Percentiles rank a stretch among this genome's conserved stretches.
Conservation (phyloP, 2,797 vertebrate species). For the Gymnocypris eckloni region DNA sequence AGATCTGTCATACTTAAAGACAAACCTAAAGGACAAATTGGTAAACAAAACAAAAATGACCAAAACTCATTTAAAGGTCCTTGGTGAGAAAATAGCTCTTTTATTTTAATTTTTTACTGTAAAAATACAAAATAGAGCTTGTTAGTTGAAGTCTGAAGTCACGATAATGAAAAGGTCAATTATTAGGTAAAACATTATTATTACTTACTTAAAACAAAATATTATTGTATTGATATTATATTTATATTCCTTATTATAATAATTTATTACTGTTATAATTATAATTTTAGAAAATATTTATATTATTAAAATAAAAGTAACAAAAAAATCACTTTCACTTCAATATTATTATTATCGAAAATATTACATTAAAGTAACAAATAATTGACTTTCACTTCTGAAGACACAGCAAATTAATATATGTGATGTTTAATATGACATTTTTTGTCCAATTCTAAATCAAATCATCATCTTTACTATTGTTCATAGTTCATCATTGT, state of each 20-base stretch:
- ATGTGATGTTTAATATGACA: too few species aligned
- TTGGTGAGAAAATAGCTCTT: not conserved
- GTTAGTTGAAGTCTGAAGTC: not conserved
- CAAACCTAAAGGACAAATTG: not conserved
- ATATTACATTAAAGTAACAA: not conserved
- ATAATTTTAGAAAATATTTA: too few species aligned
- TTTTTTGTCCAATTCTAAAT: too few species aligned
- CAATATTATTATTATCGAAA: too few species aligned
- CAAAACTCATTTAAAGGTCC: not conserved
- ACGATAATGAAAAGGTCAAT: too few species aligned
- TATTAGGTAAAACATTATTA: too few species aligned
- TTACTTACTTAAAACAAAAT: not conserved
- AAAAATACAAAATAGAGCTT: not conserved
- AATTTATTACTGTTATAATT: too few species aligned
- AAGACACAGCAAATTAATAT: not conserved
- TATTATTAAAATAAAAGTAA: too few species aligned
- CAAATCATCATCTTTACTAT: too few species aligned
- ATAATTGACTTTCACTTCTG: not conserved
- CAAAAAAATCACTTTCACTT: not conserved
- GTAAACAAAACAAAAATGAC: not conserved
- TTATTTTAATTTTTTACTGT: not conserved
- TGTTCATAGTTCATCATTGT: too few species aligned
- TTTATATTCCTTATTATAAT: not conserved
- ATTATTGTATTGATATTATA: not conserved
- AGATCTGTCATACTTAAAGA: not conserved